phyloP scores from a whole-genome alignment of 1,140 invertebrate species.

The Acromyrmex charruanus region DNA sequence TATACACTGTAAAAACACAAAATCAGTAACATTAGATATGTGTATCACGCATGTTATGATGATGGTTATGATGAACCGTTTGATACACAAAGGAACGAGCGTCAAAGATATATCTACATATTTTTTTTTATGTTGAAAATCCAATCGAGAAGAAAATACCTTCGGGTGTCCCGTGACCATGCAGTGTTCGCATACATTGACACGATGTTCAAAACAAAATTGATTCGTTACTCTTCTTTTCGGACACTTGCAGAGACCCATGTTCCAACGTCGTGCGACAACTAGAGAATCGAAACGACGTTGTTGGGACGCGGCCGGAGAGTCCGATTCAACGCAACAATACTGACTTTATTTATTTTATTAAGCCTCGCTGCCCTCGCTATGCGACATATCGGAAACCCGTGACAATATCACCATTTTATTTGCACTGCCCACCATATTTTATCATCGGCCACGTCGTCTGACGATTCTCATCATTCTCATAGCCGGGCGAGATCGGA shows the following conservation, averaged over 20 bases:
- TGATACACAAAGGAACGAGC: background rate
- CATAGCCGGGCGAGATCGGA: constrained; percentile 3
- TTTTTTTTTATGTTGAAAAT: background rate
- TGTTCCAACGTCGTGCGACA: constrained; percentile 82
- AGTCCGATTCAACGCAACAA: background rate
- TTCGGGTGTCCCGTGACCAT: constrained; percentile 98
- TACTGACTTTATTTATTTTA: background rate
- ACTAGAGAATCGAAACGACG: constrained; percentile 2
- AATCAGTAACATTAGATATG: background rate
- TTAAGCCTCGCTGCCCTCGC: background rate
- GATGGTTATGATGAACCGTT: background rate
- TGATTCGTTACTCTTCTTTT: constrained; percentile 98
- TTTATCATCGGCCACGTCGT: constrained; percentile 76
- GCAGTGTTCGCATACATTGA: constrained; percentile 99
- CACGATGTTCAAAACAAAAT: constrained; percentile 99
- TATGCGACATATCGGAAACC: constrained; percentile 27
- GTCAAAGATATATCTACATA: background rate
- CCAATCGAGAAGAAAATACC: constrained; percentile 87
- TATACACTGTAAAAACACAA: constrained; percentile 92
- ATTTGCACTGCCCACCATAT: constrained; percentile 57
- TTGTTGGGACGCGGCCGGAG: background rate
- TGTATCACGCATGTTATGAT: background rate
- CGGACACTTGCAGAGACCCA: constrained; percentile 99
- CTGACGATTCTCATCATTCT: constrained; percentile 58
- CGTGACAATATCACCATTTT: constrained; percentile 14